Evolutionary conservation across 2,113 vertebrate species (phyloP).

Genomic region (Scartelaos histophorus): DNA sequence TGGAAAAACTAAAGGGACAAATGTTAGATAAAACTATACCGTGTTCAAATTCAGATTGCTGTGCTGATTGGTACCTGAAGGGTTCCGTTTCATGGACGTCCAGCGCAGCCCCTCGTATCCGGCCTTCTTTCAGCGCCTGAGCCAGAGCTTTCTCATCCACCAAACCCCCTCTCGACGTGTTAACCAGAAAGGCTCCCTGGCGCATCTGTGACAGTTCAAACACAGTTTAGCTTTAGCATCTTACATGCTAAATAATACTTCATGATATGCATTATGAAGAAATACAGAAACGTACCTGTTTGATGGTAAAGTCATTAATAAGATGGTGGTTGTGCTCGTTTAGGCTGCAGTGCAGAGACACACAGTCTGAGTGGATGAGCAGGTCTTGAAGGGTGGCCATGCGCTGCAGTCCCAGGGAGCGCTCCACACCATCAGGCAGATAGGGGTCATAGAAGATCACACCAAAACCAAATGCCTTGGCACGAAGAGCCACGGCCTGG

Average conservation of each 20-base stretch:
- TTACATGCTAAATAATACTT: neutral
- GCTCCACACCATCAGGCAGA: conserved; percentile 88
- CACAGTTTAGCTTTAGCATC: neutral
- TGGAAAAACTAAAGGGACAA: conserved; percentile 78
- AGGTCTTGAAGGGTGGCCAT: conserved; percentile 90
- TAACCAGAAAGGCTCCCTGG: conserved; percentile 89
- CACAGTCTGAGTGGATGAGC: conserved; percentile 90
- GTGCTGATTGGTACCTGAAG: conserved; percentile 79
- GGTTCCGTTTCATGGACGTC: conserved; percentile 89
- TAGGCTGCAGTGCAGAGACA: conserved; percentile 90
- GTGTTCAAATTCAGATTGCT: neutral
- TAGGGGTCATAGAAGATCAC: conserved; percentile 92
- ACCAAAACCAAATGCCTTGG: conserved; percentile 89
- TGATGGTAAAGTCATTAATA: conserved; percentile 94
- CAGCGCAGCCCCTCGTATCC: conserved; percentile 88
- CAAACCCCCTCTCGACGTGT: conserved; percentile 87
- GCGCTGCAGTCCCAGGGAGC: conserved; percentile 87
- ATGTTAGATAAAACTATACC: neutral
- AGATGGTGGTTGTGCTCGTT: conserved; percentile 95
- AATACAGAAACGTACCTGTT: conserved; percentile 77
- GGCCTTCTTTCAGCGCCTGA: conserved; percentile 88
- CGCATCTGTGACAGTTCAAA: conserved; percentile 79
- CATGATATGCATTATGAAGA: neutral
- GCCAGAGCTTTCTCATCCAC: conserved; percentile 89
- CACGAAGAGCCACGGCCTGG: conserved; percentile 88